Evolutionary conservation across 1,140 invertebrate genomes (phyloP).

Genomic region (Bombyx mandarina): DNA sequence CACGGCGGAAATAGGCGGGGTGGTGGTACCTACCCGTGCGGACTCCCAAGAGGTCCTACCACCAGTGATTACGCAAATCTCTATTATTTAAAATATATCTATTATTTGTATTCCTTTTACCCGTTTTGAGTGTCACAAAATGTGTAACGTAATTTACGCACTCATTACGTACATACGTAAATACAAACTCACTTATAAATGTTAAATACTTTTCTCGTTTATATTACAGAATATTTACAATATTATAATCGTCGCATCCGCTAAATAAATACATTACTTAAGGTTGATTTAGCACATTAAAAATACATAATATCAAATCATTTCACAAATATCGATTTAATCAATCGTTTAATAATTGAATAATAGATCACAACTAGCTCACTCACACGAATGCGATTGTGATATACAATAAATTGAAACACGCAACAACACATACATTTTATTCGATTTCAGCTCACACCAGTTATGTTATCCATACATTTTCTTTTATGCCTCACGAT

Average conservation of each 20-base stretch:
- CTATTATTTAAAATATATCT: too few species aligned
- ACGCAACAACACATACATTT: background rate
- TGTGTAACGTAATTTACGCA: too few species aligned
- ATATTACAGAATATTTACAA: conserved; percentile 61
- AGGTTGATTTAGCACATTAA: conserved; percentile 23
- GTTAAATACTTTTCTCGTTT: conserved; percentile 30
- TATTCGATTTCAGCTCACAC: background rate
- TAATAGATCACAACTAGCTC: too few species aligned
- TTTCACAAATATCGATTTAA: conserved; percentile 2
- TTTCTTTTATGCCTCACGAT: too few species aligned
- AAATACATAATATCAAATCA: conserved; percentile 3
- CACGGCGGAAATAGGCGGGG: too few species aligned
- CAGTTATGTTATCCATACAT: background rate
- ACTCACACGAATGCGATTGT: too few species aligned
- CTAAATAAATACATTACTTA: conserved; percentile 22
- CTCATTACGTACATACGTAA: conserved; percentile 20
- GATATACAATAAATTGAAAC: background rate
- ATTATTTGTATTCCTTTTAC: too few species aligned
- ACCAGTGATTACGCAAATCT: too few species aligned
- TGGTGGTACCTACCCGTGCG: too few species aligned
- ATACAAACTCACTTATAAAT: conserved; percentile 36
- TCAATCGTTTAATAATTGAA: conserved; percentile 6
- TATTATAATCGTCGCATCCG: conserved; percentile 16
- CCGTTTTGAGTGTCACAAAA: too few species aligned
- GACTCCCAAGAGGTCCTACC: too few species aligned